Evolutionary conservation across 2,797 vertebrate species (phyloP).

Genomic region (Podargus strigoides): DNA sequence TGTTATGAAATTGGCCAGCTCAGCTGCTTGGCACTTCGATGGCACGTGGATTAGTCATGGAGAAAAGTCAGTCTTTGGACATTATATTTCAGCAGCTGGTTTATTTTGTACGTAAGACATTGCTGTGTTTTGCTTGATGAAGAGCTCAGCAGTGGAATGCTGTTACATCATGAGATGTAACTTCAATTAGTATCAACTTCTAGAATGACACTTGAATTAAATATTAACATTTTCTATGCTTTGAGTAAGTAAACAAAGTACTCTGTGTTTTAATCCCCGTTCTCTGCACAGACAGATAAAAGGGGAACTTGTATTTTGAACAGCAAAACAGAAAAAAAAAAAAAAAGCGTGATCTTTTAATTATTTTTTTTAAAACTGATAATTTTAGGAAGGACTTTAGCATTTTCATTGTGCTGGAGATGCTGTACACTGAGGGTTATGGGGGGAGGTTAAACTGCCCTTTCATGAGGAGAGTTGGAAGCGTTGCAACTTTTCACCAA

Average conservation of each 20-base stretch:
- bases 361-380: not conserved
- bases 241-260: slow-evolving; percentile 35
- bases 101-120: slow-evolving; percentile 26
- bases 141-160: slow-evolving; percentile 17
- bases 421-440: not conserved
- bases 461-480: not conserved
- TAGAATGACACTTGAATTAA: slow-evolving; percentile 44
- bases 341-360: not conserved
- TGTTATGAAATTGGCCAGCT: not conserved
- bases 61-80: slow-evolving; percentile 11
- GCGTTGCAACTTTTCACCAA: not conserved
- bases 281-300: not conserved
- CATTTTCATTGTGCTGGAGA: not conserved
- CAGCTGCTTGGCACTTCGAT: not conserved
- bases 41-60: not conserved
- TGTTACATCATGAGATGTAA: slow-evolving; percentile 35
- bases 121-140: slow-evolving; percentile 40
- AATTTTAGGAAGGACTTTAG: not conserved
- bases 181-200: slow-evolving; percentile 34
- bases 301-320: not conserved
- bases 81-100: slow-evolving; percentile 15
- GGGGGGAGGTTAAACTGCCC: not conserved
- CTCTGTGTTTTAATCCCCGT: not conserved
- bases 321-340: not conserved
- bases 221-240: slow-evolving; percentile 42